Evolutionary conservation across 2,113 vertebrate species (phyloP).

Genomic region (Phoxinus phoxinus): DNA sequence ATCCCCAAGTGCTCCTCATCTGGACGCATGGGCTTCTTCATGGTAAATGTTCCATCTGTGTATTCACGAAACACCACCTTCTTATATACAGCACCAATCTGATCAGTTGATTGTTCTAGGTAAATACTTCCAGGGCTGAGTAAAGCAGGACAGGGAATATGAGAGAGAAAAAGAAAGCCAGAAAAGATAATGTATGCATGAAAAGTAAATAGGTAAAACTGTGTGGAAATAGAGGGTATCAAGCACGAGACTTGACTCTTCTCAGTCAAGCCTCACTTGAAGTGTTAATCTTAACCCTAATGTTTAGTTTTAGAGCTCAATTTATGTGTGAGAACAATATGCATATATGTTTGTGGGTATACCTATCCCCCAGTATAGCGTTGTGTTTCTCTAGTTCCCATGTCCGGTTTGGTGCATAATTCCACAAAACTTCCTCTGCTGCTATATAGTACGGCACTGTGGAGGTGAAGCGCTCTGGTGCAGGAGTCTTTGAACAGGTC

Average conservation of each 20-base stretch:
- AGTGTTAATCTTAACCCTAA: not conserved
- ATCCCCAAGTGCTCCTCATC: conserved; percentile 85
- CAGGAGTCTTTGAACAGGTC: conserved; percentile 64
- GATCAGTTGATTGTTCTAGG: conserved; percentile 72
- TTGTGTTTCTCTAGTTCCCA: conserved; percentile 80
- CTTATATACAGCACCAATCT: conserved; percentile 89
- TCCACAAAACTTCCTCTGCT: conserved; percentile 91
- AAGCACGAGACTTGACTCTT: not conserved
- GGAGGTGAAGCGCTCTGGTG: conserved; percentile 37
- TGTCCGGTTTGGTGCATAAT: conserved; percentile 87
- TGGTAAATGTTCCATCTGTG: conserved; percentile 79
- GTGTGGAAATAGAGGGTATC: not conserved
- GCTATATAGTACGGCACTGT: conserved; percentile 86
- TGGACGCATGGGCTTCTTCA: conserved; percentile 73
- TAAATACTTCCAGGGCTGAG: conserved; percentile 83
- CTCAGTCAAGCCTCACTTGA: not conserved
- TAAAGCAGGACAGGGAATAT: conserved; percentile 46
- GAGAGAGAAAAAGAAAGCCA: not conserved
- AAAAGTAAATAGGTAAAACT: not conserved
- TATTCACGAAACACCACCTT: conserved; percentile 92
- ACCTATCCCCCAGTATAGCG: conserved; percentile 79
- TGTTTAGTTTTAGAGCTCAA: not conserved
- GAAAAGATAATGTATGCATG: not conserved
- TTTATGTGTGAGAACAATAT: not conserved
- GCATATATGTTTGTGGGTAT: conserved; percentile 30